Base-by-base conservation (phyloP, 2,113 vertebrate genomes). In the Syrmaticus mikado region DNA sequence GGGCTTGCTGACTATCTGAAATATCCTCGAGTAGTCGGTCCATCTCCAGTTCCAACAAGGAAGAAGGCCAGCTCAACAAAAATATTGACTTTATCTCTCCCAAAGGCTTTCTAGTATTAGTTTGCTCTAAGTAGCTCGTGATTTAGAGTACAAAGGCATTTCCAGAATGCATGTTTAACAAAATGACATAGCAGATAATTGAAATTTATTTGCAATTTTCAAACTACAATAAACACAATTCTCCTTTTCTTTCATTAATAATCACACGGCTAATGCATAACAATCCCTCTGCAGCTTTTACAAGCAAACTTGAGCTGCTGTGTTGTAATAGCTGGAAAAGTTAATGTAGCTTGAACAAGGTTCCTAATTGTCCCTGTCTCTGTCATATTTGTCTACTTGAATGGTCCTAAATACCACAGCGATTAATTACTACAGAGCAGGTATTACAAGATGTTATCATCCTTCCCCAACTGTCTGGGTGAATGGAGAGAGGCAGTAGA, bases 291-390 rank as follows among this genome's bases (percentile, higher is more conserved):
- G 97, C 98, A 98, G 98, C 98, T 98, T 98, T 97, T 98, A 99
- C 98, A 98, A 98, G 99, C 98, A 98, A 98, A 98, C 98, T 98
- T 98, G 96, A 98, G 98, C 98, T 98, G 98, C 98, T 98, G 94
- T 97, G 95, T 98, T 98, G 98, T 99, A 99, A 99, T 98, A 98
- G 98, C 98, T 97, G 97, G 97, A 98, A 98, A 99, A 99, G 99
- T 99, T 99, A 99, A 99, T 99, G 99, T 99, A 99, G 99, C 99
- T 99, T 98, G 99, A 99, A 99, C 98, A 98, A 98, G 98, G 98
- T 98, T 98, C 98, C 98, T 99, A 99, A 99, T 99, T 99, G 98
- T 99, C 98, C 98, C 98, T 99, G 98, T 99, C 98, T 99, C 98
- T 99, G 99, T 99, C 99, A 99, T 99, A 99, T 99, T 99, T 99